Evolutionary conservation across 2,113 vertebrate species (phyloP), one percentile per base, ranked within the genome.

Genomic region (Rhinoptilus africanus): DNA sequence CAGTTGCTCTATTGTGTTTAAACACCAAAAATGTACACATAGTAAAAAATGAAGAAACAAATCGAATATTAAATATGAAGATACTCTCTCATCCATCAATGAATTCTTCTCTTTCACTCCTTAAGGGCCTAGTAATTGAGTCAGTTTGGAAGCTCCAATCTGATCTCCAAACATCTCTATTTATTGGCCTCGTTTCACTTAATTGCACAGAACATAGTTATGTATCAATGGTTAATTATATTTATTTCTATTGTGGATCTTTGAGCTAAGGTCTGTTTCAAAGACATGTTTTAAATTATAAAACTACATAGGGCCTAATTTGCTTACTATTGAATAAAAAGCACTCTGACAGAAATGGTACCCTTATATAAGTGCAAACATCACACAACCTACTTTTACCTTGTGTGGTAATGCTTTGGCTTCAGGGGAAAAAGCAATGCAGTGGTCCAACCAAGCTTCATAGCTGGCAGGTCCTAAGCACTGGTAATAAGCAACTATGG

Each of bases 271-370:
- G 10, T 32, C 15, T 86, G 57, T 39, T 39, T 39, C 39, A 39
- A 39, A 35, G n/a, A 18, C 1, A 30, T 51, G 6, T n/a, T 75
- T 85, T 71, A 68, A 85, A 43, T 15, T 56, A 16, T 23, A 41
- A 59, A 72, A 50, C 0, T 37, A 23, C 43, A 32, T 30, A 41
- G 4, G 22, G 5, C 5, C 13, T 13, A 32, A n/a, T 62, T 53
- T 92, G 4, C 27, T 41, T 72, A 62, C 19, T 54, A 6, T 6
- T 53, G 22, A 73, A 30, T 43, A 35, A 12, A 68, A 60, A 77
- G 13, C 20, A 47, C 1, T 17, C 14, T 66, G 48, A 28, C 3
- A 63, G 30, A 73, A 90, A 27, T 2, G 0, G 1, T 50, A 24
- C n/a, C 17, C 8, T 43, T 82, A 53, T n/a, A 7, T 32, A 74